Conservation (phyloP, 2,113 vertebrate genomes). For the Ceyx cyanopectus region DNA sequence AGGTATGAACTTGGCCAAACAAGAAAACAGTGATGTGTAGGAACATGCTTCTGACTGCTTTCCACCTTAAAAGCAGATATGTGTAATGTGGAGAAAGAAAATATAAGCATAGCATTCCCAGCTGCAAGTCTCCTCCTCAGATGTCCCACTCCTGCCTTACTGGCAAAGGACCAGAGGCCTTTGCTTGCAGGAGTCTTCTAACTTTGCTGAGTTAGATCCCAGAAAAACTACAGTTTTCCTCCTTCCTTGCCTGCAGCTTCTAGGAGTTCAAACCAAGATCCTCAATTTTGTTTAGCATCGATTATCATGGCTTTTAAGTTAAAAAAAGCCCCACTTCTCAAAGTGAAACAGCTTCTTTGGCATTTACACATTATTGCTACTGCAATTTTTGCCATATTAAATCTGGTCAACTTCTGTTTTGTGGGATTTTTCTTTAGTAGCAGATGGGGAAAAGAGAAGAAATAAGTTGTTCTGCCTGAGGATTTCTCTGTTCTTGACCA, state of each 20-base stretch:
- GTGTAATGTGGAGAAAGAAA: conserved; percentile 11
- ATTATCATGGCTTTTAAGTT: neutral
- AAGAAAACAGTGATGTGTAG: conserved; percentile 2
- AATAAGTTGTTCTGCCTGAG: neutral
- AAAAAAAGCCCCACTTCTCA: neutral
- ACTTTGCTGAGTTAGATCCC: neutral
- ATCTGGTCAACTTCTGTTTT: neutral
- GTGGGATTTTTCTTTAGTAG: neutral
- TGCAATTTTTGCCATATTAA: neutral
- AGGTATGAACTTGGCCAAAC: conserved; percentile 23
- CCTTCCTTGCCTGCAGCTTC: neutral
- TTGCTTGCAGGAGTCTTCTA: neutral
- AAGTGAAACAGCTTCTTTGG: neutral
- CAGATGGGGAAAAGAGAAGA: neutral
- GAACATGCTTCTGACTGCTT: neutral
- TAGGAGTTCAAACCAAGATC: neutral
- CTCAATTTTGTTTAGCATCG: neutral
- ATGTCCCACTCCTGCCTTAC: conserved; percentile 4
- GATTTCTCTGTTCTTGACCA: conserved; percentile 6
- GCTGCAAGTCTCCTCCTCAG: conserved; percentile 26
- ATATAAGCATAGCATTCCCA: neutral
- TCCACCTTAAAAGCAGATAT: conserved; percentile 50
- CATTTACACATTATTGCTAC: neutral
- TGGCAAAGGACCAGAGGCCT: neutral
- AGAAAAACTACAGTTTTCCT: neutral